These are phyloP conservation scores for Microctonus brassicae DNA, from an alignment of 2,888 invertebrate species.

Conservation along the genomic window DNA sequence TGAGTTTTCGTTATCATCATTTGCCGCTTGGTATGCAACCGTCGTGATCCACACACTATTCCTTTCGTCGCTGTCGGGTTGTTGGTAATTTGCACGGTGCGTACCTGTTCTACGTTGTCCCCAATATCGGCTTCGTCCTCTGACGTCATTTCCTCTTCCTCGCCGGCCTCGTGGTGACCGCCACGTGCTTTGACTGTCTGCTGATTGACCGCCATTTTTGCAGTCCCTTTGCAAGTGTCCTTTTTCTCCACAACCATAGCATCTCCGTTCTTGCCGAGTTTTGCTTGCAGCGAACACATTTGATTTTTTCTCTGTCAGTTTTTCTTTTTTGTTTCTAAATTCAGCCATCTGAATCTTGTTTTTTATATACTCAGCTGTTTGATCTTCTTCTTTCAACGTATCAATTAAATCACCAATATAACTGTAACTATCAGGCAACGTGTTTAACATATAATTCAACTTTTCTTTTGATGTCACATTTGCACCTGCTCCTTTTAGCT, in stretches of 20 bases:
- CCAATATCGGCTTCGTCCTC: too few relatives aligned
- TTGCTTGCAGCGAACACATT: too few relatives aligned
- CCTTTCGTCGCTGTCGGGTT: too few relatives aligned
- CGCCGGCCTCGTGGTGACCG: too few relatives aligned
- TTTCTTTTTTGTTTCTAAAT: slow-evolving; percentile 6
- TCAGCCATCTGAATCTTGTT: slow-evolving; percentile 43
- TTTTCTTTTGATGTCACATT: slow-evolving; percentile 47
- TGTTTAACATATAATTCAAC: slow-evolving; percentile 48
- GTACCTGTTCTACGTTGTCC: too few relatives aligned
- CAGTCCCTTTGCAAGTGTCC: slow-evolving; percentile 42
- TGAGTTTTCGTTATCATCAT: too few relatives aligned
- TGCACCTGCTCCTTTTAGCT: slow-evolving; percentile 47
- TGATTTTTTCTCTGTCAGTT: neutral
- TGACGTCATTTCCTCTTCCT: neutral
- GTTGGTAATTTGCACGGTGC: too few relatives aligned
- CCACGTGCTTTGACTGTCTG: neutral
- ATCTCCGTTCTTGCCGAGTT: neutral
- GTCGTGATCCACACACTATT: too few relatives aligned
- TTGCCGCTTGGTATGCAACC: too few relatives aligned
- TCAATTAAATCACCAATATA: slow-evolving; percentile 52
- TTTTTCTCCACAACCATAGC: neutral
- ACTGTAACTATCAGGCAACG: slow-evolving; percentile 47
- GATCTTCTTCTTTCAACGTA: slow-evolving; percentile 43
- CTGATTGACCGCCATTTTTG: neutral
- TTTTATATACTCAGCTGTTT: slow-evolving; percentile 51